Conservation (phyloP, 1,140 invertebrate species). For the Brachionus plicatilis region DNA sequence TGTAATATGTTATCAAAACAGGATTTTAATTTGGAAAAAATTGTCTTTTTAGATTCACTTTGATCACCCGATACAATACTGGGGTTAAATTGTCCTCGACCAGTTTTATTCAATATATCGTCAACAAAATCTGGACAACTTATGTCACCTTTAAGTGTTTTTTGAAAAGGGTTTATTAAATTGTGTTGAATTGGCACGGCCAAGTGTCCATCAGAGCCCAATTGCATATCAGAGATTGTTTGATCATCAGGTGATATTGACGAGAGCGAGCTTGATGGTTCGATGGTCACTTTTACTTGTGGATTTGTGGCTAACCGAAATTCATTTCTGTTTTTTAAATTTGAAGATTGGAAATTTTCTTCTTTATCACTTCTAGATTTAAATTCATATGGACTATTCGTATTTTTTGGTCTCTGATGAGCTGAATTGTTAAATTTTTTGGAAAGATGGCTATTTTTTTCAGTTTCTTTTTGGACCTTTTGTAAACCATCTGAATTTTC, state of each 20-base stretch:
- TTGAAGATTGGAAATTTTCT: no score
- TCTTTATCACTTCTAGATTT: no score
- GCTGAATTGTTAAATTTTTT: not conserved
- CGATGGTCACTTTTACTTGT: no score
- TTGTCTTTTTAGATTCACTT: not conserved
- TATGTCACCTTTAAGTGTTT: no score
- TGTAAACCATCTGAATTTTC: not conserved
- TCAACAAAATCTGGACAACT: not conserved
- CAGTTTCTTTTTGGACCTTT: not conserved
- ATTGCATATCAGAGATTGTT: no score
- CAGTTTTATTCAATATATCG: not conserved
- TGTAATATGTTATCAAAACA: conserved; percentile 1
- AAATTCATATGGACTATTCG: not conserved
- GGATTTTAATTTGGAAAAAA: not conserved
- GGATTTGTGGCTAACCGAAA: no score
- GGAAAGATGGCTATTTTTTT: not conserved
- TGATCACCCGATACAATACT: not conserved
- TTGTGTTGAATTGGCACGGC: no score
- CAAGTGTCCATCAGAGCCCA: no score
- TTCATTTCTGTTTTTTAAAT: no score
- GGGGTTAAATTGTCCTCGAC: not conserved
- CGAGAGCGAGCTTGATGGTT: no score
- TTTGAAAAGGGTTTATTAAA: no score
- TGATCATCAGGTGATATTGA: no score
- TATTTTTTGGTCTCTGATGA: not conserved